phyloP scores from a whole-genome alignment of 2,797 vertebrate species.

The Anas flavirostris region DNA sequence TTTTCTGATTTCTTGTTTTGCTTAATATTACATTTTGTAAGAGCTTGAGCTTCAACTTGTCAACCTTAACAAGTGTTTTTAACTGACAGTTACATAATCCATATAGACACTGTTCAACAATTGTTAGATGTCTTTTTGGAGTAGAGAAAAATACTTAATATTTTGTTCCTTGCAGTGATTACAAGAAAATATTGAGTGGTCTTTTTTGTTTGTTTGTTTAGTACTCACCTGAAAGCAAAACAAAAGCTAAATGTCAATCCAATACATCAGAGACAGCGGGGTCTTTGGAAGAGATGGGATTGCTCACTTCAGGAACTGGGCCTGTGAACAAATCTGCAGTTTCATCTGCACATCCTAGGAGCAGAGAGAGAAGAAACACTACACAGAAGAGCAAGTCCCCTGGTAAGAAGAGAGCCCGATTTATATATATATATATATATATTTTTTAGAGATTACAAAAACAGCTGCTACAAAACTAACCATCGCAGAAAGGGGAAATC shows the following conservation, averaged over 20 bases:
- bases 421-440: no score
- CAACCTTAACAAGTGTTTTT: background rate
- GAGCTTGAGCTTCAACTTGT: background rate
- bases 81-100: background rate
- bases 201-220: background rate
- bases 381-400: constrained; percentile 49
- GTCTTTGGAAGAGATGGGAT: constrained; percentile 66
- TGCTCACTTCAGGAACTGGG: constrained; percentile 60
- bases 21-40: background rate
- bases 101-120: background rate
- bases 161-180: background rate
- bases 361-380: constrained; percentile 57
- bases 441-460: background rate
- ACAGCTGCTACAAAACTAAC: background rate
- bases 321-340: constrained; percentile 30
- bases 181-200: constrained; percentile 17
- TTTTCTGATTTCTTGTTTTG: background rate
- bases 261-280: constrained; percentile 33
- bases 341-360: constrained; percentile 38
- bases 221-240: constrained; percentile 35
- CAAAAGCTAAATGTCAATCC: constrained; percentile 35
- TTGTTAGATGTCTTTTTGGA: background rate
- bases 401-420: constrained; percentile 58
- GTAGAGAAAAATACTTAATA: background rate
- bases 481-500: background rate